These are phyloP conservation scores for Drosophila prosaltans DNA, from an alignment of 1,140 invertebrate species.

Conservation along the genomic window DNA sequence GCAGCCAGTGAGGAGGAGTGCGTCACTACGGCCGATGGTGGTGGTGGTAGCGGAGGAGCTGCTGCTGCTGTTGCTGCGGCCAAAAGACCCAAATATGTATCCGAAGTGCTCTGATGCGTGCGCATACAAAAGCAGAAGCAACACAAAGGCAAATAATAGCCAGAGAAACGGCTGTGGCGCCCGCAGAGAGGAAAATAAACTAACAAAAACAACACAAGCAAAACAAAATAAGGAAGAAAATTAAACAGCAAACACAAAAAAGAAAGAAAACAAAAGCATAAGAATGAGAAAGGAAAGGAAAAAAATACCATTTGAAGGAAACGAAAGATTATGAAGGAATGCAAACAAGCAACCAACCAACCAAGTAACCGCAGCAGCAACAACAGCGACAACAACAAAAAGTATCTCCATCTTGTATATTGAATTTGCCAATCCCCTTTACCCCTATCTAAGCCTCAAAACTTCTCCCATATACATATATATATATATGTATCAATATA, in stretches of 20 bases:
- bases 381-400: conserved; percentile 38
- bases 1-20: conserved; percentile 71
- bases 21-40: conserved; percentile 49
- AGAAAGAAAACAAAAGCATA: conserved; percentile 18
- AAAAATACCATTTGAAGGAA: conserved; percentile 31
- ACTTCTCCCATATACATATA: background rate
- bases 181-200: conserved; percentile 5
- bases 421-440: conserved; percentile 70
- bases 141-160: conserved; percentile 67
- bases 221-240: conserved; percentile 28
- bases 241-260: conserved; percentile 19
- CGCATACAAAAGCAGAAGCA: conserved; percentile 69
- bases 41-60: background rate
- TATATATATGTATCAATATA: conserved; percentile 16
- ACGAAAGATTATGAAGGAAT: conserved; percentile 31
- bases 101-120: conserved; percentile 82
- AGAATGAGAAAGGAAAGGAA: conserved; percentile 32
- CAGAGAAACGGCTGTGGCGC: conserved; percentile 17
- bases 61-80: conserved; percentile 50
- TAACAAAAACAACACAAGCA: conserved; percentile 27
- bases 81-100: conserved; percentile 78
- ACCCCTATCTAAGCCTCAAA: conserved; percentile 25
- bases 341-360: conserved; percentile 19
- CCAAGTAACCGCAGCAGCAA: background rate
- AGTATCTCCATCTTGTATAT: conserved; percentile 81